These are phyloP conservation scores for Carterocephalus palaemon DNA, from an alignment of 2,888 invertebrate genomes.

Conservation along the genomic window DNA sequence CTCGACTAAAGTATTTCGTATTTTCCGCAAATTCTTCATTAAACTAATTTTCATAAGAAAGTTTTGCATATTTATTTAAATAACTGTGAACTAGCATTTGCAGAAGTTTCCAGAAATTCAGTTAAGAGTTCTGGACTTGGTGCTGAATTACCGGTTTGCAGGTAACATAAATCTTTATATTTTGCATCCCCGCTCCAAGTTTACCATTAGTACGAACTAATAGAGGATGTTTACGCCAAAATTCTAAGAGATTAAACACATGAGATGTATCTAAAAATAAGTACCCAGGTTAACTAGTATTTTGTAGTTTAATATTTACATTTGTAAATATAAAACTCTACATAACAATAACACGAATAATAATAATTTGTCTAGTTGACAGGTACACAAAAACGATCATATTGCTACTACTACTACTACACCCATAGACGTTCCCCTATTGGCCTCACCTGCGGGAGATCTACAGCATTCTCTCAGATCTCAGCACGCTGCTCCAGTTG, in stretches of 20 bases:
- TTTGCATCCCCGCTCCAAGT: slow-evolving; percentile 16
- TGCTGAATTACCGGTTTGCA: slow-evolving; percentile 34
- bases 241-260: background rate
- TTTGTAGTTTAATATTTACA: too few species aligned
- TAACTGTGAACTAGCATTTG: slow-evolving; percentile 34
- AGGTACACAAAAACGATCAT: too few species aligned
- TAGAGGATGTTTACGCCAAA: slow-evolving; percentile 10
- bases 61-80: slow-evolving; percentile 36
- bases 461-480: too few species aligned
- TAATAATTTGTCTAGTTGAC: too few species aligned
- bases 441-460: too few species aligned
- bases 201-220: slow-evolving; percentile 10
- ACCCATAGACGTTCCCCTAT: too few species aligned
- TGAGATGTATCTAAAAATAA: too few species aligned
- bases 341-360: too few species aligned
- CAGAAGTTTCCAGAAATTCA: slow-evolving; percentile 33
- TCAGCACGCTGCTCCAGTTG: too few species aligned
- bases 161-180: slow-evolving; percentile 35
- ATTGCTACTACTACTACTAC: too few species aligned
- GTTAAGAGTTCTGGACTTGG: slow-evolving; percentile 33
- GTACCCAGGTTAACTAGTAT: too few species aligned
- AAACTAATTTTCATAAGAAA: slow-evolving; percentile 30
- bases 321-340: too few species aligned
- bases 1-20: slow-evolving; percentile 22
- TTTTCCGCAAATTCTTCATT: slow-evolving; percentile 26